These are phyloP conservation scores for Cygnus atratus DNA, from an alignment of 2,113 vertebrate species.

Conservation along the genomic window DNA sequence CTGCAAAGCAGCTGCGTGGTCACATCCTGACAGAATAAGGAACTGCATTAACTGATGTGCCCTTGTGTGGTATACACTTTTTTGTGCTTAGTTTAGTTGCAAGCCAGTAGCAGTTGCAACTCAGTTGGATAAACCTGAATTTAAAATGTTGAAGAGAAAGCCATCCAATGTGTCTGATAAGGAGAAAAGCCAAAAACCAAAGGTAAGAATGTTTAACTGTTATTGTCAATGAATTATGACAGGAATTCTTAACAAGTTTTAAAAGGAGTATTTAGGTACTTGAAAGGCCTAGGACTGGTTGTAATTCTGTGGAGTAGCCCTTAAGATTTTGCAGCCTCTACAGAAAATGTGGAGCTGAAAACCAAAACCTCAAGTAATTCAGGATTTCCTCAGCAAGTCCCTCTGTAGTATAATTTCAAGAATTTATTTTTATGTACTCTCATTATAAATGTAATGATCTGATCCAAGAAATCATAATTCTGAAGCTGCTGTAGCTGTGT, in stretches of 20 bases:
- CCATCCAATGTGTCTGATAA: conserved; percentile 85
- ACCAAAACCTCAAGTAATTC: background rate
- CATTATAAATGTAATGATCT: background rate
- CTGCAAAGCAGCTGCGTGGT: background rate
- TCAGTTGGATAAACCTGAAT: background rate
- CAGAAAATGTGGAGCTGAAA: background rate
- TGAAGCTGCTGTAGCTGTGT: background rate
- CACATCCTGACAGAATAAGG: conserved; percentile 77
- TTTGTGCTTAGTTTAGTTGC: background rate
- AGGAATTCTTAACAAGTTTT: background rate
- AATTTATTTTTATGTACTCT: background rate
- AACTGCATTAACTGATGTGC: conserved; percentile 40
- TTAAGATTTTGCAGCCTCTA: background rate
- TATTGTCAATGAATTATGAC: background rate
- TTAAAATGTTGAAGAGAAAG: conserved; percentile 86
- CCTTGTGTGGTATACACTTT: background rate
- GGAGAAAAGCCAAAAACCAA: conserved; percentile 84
- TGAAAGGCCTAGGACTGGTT: background rate
- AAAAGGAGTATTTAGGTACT: background rate
- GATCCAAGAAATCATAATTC: background rate
- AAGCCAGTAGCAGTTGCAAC: background rate
- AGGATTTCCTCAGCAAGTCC: background rate
- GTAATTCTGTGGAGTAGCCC: background rate
- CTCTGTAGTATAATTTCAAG: background rate
- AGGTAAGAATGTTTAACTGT: conserved; percentile 76